Base-by-base conservation (phyloP, 2,113 vertebrate genomes). In the Porphyrio hochstetteri region DNA sequence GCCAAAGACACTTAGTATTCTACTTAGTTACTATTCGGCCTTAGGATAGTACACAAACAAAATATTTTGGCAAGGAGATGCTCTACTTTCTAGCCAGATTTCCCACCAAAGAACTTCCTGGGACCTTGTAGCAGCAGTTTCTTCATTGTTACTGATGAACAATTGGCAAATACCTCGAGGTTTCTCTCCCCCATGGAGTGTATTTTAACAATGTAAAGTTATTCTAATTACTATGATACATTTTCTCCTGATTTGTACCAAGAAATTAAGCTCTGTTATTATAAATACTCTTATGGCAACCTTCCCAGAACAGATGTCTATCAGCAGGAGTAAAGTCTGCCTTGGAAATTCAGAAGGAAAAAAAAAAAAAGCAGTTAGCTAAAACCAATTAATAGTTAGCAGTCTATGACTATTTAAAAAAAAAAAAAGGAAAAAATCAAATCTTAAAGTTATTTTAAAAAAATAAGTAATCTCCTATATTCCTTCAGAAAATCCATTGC, bases 221-320 rank as follows among this genome's bases (percentile, higher is more conserved):
- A 57, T 76, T 82, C 24, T 29, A 72, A 5, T 17, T 75, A 79
- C 35, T 64, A 4, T 17, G 16, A 79, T 48, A 20, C 9, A 38
- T 71, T 87, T 95, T 87, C 16, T 86, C 33, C 64, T 44, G 11
- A 53, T 74, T 74, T 92, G n/a, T 55, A 81, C 27, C 8, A 56
- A 72, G 71, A 53, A 82, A 84, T 82, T 87, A 68, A 24, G 7
- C 8, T 85, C 65, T 78, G 16, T 52, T 90, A 68, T 68, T 94
- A 93, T 52, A 91, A 92, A 88, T 28, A 77, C 7, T 25, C 5
- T 33, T 85, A 82, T 72, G 78, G 71, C 33, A 92, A 28, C 13
- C 18, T 94, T 93, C 56, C 35, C 70, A 92, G 74, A 87, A 16
- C 48, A 95, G 69, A 87, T 78, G 72, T 63, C 60, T 87, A 61